Evolutionary conservation across 2,888 invertebrate species (phyloP).

Genomic region (Luffia ferchaultella): DNA sequence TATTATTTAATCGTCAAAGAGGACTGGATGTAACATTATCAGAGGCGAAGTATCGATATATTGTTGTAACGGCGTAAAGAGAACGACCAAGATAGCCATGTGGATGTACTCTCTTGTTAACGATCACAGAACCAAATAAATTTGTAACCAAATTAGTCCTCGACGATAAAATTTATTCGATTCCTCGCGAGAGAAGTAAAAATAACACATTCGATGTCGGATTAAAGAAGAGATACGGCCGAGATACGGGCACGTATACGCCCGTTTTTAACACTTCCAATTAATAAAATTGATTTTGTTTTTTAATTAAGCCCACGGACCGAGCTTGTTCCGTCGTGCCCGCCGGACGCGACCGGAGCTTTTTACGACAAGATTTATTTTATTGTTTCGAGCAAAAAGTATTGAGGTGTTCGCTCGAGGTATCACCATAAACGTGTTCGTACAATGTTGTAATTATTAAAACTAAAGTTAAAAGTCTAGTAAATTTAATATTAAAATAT

Average conservation of each 20-base stretch:
- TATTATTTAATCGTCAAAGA: not conserved
- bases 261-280: conserved; percentile 66
- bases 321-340: conserved; percentile 37
- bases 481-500: no score
- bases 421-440: no score
- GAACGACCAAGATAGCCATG: conserved; percentile 51
- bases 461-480: no score
- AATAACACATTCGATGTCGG: conserved; percentile 64
- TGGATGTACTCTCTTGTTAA: conserved; percentile 61
- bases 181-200: conserved; percentile 62
- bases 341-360: conserved; percentile 31
- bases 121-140: conserved; percentile 63
- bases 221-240: conserved; percentile 63
- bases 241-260: conserved; percentile 56
- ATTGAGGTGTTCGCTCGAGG: not conserved
- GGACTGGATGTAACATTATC: conserved; percentile 53
- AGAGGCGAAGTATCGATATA: conserved; percentile 56
- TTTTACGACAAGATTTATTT: conserved; percentile 61
- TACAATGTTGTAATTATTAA: no score
- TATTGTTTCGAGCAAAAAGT: conserved; percentile 50
- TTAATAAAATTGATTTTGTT: conserved; percentile 67
- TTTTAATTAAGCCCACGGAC: conserved; percentile 59
- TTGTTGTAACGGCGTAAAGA: conserved; percentile 59
- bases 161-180: conserved; percentile 65
- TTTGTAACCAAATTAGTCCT: conserved; percentile 67